Evolutionary conservation across 1,140 invertebrate genomes (phyloP).

Genomic region (Pogonomyrmex californicus): DNA sequence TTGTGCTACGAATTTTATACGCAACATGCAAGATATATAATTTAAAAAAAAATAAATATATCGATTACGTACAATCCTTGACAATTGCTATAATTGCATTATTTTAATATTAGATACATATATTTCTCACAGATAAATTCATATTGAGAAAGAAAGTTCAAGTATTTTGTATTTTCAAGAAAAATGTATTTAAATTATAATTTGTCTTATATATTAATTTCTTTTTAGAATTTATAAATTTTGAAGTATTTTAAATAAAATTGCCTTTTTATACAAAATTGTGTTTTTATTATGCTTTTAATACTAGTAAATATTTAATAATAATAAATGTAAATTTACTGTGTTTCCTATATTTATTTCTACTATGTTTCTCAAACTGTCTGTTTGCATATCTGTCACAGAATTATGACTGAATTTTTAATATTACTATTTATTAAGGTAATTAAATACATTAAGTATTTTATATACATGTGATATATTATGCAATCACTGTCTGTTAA

Average conservation of each 20-base stretch:
- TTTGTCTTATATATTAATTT: neutral
- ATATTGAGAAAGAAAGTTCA: neutral
- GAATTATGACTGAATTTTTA: neutral
- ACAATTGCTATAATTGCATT: neutral
- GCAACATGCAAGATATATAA: neutral
- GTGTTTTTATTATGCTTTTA: neutral
- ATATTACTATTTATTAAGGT: neutral
- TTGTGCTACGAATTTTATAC: neutral
- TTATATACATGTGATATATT: neutral
- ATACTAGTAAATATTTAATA: too few species aligned
- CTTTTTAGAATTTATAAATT: neutral
- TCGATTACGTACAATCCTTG: neutral
- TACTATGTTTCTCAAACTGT: neutral
- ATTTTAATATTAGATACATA: neutral
- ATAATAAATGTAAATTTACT: neutral
- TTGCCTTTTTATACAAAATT: neutral
- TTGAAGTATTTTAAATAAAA: neutral
- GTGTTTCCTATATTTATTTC: neutral
- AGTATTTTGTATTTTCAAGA: neutral
- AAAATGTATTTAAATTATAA: neutral
- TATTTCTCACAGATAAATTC: neutral
- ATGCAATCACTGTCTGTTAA: neutral
- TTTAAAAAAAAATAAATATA: conserved; percentile 12
- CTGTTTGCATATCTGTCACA: neutral
- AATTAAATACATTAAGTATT: conserved; percentile 1